These are phyloP conservation scores for Siderastrea siderea DNA, from an alignment of 92 coral and sea anemone genomes.

Conservation along the genomic window DNA sequence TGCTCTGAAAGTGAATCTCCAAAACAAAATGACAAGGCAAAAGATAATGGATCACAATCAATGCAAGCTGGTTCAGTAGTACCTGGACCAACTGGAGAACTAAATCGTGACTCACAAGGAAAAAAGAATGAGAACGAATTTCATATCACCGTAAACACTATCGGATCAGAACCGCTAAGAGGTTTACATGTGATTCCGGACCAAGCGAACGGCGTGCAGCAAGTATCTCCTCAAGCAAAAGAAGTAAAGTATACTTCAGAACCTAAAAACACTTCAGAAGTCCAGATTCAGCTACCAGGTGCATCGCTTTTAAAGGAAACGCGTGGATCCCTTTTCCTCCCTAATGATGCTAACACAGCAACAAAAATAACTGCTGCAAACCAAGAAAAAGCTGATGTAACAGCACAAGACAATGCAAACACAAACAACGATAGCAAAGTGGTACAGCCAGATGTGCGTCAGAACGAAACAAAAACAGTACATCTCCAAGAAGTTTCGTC, in stretches of 20 bases:
- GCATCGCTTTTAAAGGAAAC: neutral
- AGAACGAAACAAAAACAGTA: neutral
- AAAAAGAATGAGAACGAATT: neutral
- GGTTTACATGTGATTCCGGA: neutral
- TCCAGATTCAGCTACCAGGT: neutral
- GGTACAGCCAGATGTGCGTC: neutral
- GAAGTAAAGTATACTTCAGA: neutral
- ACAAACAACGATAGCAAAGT: no score
- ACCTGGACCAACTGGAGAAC: neutral
- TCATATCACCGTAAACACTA: neutral
- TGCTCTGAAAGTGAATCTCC: slow-evolving; percentile 24
- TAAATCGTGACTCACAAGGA: neutral
- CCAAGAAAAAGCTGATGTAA: neutral
- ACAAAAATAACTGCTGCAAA: neutral
- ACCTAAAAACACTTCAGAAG: neutral
- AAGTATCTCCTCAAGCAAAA: neutral
- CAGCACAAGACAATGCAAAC: neutral
- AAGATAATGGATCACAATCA: neutral
- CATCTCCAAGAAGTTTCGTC: neutral
- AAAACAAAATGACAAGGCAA: neutral
- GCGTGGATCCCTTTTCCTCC: neutral
- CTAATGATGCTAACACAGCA: neutral
- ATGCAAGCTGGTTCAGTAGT: neutral
- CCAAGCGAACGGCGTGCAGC: neutral
- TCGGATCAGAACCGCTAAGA: neutral